Base-by-base conservation (phyloP, 2,797 vertebrate species). In the Chromis chromis region DNA sequence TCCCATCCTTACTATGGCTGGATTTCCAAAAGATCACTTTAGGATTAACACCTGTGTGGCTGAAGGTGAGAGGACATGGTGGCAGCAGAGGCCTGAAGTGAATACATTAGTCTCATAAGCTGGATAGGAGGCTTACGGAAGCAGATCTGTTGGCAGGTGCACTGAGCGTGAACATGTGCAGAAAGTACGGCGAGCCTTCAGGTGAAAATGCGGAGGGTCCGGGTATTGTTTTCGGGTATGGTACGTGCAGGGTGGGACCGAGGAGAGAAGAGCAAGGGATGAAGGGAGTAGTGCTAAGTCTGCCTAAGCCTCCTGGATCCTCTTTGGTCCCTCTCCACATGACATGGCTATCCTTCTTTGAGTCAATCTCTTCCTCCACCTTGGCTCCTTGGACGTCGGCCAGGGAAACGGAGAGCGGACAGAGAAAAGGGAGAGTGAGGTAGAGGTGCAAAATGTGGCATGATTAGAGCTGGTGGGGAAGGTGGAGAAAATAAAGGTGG, bases 291-390 rank as follows among this genome's bases (percentile, higher is more conserved):
- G 79, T 60, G 65, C 86, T 93, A 94, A 94, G 88, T 92, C 92
- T 84, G 81, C 68, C 79, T 92, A 94, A 95, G 93, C 92, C 87
- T 87, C 84, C 90, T 91, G 90, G 87, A 94, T 94, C 91, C 87
- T 91, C 93, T 93, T 92, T 93, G 82, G 88, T 92, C 80, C 86
- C 87, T 84, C 84, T 93, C 91, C 88, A 91, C 82, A 93, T 90
- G 92, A 89, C 91, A 88, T 74, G 83, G 84, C 90, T 90, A 89
- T 92, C 84, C 87, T 85, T 85, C 82, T 89, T 83, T 86, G 87
- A 90, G 86, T 92, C 90, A 91, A 88, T 92, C 90, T 89, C 88
- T 86, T 89, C 83, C 72, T 89, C 89, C 91, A 90, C 86, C 89
- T 93, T 91, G 86, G 83, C 61, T 76, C 55, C 48, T 71, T 87